Percentiles rank a stretch among this genome's conserved stretches.
phyloP scores from a whole-genome alignment of 1,140 invertebrate species.

The Drosophila erecta region DNA sequence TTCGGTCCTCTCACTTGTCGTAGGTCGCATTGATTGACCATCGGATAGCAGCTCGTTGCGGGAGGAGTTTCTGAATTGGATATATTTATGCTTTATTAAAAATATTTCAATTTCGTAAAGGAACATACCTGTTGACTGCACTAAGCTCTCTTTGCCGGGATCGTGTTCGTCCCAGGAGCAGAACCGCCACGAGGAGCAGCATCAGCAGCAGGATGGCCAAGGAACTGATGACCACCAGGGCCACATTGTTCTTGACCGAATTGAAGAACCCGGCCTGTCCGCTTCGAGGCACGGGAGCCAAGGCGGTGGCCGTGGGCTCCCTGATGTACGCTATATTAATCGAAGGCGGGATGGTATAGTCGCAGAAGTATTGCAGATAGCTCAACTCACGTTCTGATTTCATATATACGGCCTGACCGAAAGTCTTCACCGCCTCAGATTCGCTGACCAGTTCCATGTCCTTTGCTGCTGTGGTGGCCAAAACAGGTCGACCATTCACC shows the following conservation, averaged over 20 bases:
- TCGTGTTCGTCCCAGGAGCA: conserved; percentile 87
- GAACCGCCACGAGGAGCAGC: conserved; percentile 87
- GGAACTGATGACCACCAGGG: conserved; percentile 84
- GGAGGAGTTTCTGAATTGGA: conserved; percentile 58
- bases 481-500: conserved; percentile 90
- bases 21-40: conserved; percentile 66
- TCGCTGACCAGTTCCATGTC: conserved; percentile 91
- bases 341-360: background rate
- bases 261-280: conserved; percentile 88
- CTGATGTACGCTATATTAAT: conserved; percentile 87
- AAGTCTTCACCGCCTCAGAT: conserved; percentile 89
- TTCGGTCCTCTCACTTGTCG: conserved; percentile 56
- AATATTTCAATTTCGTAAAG: background rate
- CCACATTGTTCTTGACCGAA: conserved; percentile 85
- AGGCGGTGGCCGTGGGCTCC: conserved; percentile 86
- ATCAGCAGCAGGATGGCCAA: conserved; percentile 87
- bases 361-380: fast-evolving
- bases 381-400: conserved; percentile 91
- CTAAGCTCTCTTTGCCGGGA: conserved; percentile 85
- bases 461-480: conserved; percentile 90
- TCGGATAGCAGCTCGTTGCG: conserved; percentile 79
- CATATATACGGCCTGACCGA: conserved; percentile 91
- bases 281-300: conserved; percentile 87
- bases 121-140: conserved; percentile 58
- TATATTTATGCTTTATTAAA: no score